Base-by-base conservation (phyloP, 2,888 invertebrate species). In the Stenoptilia bipunctidactyla region DNA sequence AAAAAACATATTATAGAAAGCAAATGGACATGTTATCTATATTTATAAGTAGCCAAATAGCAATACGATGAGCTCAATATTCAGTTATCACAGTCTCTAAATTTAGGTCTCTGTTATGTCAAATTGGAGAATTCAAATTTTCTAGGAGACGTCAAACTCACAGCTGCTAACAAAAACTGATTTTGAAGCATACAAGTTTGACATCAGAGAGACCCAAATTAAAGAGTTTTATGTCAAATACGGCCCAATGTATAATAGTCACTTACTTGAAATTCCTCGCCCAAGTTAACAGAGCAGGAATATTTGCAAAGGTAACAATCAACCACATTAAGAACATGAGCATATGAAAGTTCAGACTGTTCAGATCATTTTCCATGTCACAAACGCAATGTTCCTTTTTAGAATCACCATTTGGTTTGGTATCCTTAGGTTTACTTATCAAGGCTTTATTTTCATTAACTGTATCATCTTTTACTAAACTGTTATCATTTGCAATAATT, bases 251-350 rank as follows among this genome's bases (percentile, higher is more conserved):
- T 20, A 20, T 20, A 30, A 13, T 15, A 15, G 15, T 12, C 13
- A 79, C 84, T 85, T 83, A 93, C 92, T 88, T 88, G 53, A 90
- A 92, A 76, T 91, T 92, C 57, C 89, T 89, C 0, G 92, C 90
- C 94, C 94, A 94, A 3, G 92, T 90, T 34, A 94, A 63, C 12
- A 90, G 85, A 34, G 89, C 87, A 0, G 94, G 93, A 9, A 90
- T 50, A 67, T 91, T 92, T 30, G 92, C 71, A n/a, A 88, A 46
- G 0, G 92, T 85, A 20, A 89, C 83, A 12, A 88, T 61, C 39
- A 88, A 59, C 86, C 92, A 90, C 50, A 93, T 59, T 39, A 90
- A 72, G 52, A 93, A 90, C 53, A 93, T 62, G 43, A 90, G 87
- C 56, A 92, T 85, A 58, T 93, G 92, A 62, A 92, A 92, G 57